Percentiles rank a stretch among this genome's conserved stretches.
phyloP scores from a whole-genome alignment of 1,140 invertebrate genomes.

The Ericerus pela region DNA sequence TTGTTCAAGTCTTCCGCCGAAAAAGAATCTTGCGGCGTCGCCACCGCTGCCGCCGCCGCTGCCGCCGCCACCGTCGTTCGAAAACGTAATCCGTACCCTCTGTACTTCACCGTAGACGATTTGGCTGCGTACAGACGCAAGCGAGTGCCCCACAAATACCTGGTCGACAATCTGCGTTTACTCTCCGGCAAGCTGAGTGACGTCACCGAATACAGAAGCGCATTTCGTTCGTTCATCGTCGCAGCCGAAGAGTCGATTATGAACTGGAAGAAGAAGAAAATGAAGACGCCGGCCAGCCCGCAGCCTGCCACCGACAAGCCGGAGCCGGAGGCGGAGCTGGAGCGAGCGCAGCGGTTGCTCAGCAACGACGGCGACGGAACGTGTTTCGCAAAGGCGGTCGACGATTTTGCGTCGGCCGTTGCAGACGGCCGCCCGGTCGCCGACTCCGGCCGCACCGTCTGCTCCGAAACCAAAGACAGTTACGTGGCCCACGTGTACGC shows the following conservation, averaged over 20 bases:
- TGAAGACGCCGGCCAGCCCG: no score
- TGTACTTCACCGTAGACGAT: slow-evolving; percentile 6
- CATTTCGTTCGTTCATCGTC: not conserved
- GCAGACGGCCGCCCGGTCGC: no score
- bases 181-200: not conserved
- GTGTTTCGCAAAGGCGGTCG: not conserved
- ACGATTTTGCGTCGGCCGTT: not conserved
- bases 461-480: not conserved
- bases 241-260: not conserved
- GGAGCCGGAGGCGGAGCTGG: no score
- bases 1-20: no score
- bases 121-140: not conserved
- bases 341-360: no score
- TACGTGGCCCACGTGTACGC: not conserved
- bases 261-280: slow-evolving; percentile 7
- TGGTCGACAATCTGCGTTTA: not conserved
- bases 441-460: not conserved
- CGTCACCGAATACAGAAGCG: not conserved
- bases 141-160: not conserved
- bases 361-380: no score
- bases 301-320: no score
- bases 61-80: no score
- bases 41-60: no score
- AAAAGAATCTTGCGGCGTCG: no score
- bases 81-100: not conserved